phyloP scores from a whole-genome alignment of 2,888 invertebrate species.

The Steinernema scapterisci region DNA sequence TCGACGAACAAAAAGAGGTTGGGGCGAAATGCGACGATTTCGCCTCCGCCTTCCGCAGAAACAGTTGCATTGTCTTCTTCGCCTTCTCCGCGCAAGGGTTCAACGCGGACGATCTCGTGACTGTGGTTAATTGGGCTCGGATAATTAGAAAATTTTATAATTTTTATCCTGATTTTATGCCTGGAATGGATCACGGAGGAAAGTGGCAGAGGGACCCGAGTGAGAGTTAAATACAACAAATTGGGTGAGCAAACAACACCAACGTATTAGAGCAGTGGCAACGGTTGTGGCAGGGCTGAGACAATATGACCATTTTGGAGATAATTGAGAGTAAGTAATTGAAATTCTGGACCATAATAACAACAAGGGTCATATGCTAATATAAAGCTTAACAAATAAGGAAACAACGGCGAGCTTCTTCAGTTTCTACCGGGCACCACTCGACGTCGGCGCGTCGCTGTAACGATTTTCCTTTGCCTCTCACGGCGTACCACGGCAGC shows the following conservation, averaged over 20 bases:
- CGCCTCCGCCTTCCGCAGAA: conserved; percentile 17
- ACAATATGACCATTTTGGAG: not conserved
- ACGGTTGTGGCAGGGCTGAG: conserved; percentile 10
- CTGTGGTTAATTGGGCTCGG: no score
- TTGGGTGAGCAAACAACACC: not conserved
- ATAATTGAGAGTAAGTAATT: not conserved
- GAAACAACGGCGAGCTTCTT: not conserved
- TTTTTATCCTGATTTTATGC: not conserved
- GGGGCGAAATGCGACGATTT: not conserved
- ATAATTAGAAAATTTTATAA: not conserved
- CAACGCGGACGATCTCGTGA: not conserved
- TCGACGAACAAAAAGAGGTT: conserved; percentile 21
- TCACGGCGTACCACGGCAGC: not conserved
- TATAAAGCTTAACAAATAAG: conserved; percentile 25
- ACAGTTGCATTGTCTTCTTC: conserved; percentile 23
- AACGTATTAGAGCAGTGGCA: not conserved
- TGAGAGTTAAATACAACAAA: conserved; percentile 4
- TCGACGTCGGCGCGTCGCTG: not conserved
- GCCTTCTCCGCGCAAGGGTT: not conserved
- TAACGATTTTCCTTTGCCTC: not conserved
- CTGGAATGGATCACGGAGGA: not conserved
- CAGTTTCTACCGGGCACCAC: not conserved
- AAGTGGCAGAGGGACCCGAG: not conserved
- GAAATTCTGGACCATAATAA: not conserved
- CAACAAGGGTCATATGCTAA: no score